phyloP scores from a whole-genome alignment of 2,888 invertebrate genomes.

The Lacanobia oleracea region DNA sequence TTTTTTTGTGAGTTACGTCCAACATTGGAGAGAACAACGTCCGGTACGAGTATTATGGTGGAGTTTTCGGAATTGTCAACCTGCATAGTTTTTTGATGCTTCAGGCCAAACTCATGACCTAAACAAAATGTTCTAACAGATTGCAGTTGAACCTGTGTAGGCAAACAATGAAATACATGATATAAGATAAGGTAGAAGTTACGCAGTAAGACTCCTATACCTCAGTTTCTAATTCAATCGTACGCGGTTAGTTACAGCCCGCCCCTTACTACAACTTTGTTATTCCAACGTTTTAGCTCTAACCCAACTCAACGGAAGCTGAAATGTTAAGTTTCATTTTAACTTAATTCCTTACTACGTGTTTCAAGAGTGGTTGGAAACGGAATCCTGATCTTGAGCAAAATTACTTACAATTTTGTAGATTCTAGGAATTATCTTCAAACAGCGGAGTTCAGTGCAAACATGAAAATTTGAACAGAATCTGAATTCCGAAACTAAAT shows the following conservation, averaged over 20 bases:
- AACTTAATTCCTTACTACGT: slow-evolving; percentile 52
- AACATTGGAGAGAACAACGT: slow-evolving; percentile 3
- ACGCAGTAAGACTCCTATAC: slow-evolving; percentile 16
- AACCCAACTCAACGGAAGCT: slow-evolving; percentile 48
- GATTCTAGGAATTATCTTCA: slow-evolving; percentile 33
- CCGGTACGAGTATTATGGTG: slow-evolving; percentile 14
- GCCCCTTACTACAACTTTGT: slow-evolving; percentile 37
- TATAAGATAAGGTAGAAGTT: not conserved
- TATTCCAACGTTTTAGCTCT: slow-evolving; percentile 44
- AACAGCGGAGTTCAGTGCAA: slow-evolving; percentile 40
- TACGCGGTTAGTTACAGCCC: slow-evolving; percentile 18
- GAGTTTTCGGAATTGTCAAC: slow-evolving; percentile 8
- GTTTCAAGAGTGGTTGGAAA: slow-evolving; percentile 40
- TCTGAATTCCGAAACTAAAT: slow-evolving; percentile 51
- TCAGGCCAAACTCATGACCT: not conserved
- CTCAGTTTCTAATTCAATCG: slow-evolving; percentile 34
- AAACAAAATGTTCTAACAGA: not conserved
- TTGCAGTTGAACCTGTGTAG: not conserved
- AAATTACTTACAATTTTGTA: slow-evolving; percentile 55
- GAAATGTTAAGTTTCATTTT: slow-evolving; percentile 63
- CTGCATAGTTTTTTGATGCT: slow-evolving; percentile 6
- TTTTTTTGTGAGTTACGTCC: slow-evolving; percentile 13
- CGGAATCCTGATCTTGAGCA: slow-evolving; percentile 52
- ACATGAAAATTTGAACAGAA: slow-evolving; percentile 52
- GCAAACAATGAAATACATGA: not conserved